Evolutionary conservation across 2,888 invertebrate species (phyloP), one percentile per base, ranked within the genome.

Genomic region (Drosophila subquinaria): DNA sequence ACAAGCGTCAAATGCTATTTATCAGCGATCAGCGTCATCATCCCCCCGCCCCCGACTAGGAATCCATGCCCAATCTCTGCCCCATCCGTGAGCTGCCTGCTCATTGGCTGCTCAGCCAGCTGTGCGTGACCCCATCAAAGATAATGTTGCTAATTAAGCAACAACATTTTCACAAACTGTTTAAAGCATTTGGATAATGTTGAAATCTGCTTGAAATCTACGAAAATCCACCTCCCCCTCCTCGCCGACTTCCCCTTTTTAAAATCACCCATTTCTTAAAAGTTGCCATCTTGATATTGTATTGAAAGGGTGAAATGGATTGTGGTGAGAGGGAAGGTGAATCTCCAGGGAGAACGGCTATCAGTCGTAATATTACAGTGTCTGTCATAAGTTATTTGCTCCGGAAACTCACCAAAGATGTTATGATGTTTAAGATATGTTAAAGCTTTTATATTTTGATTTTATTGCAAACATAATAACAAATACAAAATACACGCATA

Each of bases 71-170:
- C 33, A 27, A 10, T 13, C 10, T 4, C 27, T 8, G 27, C 15
- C 27, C 42, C 57, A 33, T 11, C 33, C 11, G 4, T 5, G n/a
- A 33, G 27, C 47, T 38, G n/a, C 23, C 15, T n/a, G 48, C 57
- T 53, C 33, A 17, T 52, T 47, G 57, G 45, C 45, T 73, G 79
- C 67, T 59, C 57, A 65, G 57, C 71, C 59, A 68, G 57, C 64
- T 79, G 76, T 68, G 66, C 80, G 76, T 76, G 84, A 86, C 76
- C 76, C 81, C 84, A 87, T 85, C 84, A 87, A 75, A 69, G 79
- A 73, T 89, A 85, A 85, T 89, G 87, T 73, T 71, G 88, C 88
- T 81, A 85, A 85, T 85, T 85, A 85, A 84, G 81, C 84, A 73
- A 74, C 73, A 87, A 76, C 76, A 64, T 81, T 83, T 73, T 78